Evolutionary conservation across 2,113 vertebrate species (phyloP).

Genomic region (Mirounga angustirostris): DNA sequence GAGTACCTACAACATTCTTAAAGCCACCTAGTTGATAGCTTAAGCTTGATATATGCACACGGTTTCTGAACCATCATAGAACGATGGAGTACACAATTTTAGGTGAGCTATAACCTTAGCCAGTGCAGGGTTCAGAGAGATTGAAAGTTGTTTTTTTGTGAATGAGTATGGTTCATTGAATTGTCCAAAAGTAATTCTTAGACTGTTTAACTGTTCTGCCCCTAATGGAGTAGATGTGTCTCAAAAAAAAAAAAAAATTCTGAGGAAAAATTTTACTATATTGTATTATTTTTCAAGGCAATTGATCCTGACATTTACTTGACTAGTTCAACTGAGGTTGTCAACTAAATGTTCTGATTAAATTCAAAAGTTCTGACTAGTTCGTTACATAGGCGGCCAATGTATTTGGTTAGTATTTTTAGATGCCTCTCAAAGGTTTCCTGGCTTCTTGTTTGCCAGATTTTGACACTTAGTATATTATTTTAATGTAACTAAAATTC

Average conservation of each 20-base stretch:
- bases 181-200: neutral
- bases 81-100: neutral
- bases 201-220: neutral
- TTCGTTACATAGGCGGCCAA: neutral
- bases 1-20: neutral
- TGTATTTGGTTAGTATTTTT: slow-evolving; percentile 8
- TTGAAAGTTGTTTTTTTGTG: neutral
- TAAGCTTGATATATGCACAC: neutral
- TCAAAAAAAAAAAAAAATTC: neutral
- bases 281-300: neutral
- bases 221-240: neutral
- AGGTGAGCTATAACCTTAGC: neutral
- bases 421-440: neutral
- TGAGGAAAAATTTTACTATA: neutral
- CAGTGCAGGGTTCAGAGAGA: neutral
- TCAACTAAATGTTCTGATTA: neutral
- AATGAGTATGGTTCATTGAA: neutral
- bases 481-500: slow-evolving; percentile 10
- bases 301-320: neutral
- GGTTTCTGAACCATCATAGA: neutral
- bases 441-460: neutral
- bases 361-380: neutral
- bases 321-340: neutral
- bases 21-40: neutral
- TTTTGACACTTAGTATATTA: neutral